Evolutionary conservation across 2,113 vertebrate species (phyloP), one percentile per base, ranked within the genome.

Genomic region (Mugil cephalus): DNA sequence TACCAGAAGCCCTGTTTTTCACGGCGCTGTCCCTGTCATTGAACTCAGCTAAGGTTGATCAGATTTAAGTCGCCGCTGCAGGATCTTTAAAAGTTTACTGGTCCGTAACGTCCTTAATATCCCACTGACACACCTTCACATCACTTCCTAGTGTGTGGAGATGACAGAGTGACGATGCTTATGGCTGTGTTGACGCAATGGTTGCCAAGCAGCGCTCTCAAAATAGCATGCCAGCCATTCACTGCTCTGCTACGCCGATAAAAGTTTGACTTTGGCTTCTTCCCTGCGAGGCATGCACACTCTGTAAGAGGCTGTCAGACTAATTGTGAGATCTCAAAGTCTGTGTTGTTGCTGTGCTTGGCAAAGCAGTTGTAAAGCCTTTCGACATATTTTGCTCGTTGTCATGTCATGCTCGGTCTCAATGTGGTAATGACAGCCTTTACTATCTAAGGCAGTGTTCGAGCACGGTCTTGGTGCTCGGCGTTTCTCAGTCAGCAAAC

Each of bases 201-300:
- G 91, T 94, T 89, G 86, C 91, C 58, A 72, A 77, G 90, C 75
- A 79, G 30, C 87, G 14, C 2, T 47, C 79, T 90, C 59, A 45
- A 89, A 92, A 92, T 85, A 87, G 71, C 71, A 50, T 42, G 35
- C 30, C 68, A 71, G 61, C 75, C 72, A 45, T 61, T 79, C 30
- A 62, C 62, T 73, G 8, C 19, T 65, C 42, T 14, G 68, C 55
- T 54, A 1, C 9, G 8, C 68, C 74, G 83, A 79, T 78, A 74
- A 61, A 87, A 79, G 70, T 87, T 89, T 66, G 54, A 75, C 74
- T 84, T 87, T 73, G 67, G 30, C 45, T 63, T 68, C 2, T 39
- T 54, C 13, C 54, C 38, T 81, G 36, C 7, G 4, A 60, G 47
- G 11, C 15, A 34, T 17, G 21, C 11, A 6, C 4, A 30, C 17